A percentile compares a stretch with the other conserved stretches of the same genome.
Conservation (phyloP, 2,888 invertebrate species). For the Stratiomys singularior region DNA sequence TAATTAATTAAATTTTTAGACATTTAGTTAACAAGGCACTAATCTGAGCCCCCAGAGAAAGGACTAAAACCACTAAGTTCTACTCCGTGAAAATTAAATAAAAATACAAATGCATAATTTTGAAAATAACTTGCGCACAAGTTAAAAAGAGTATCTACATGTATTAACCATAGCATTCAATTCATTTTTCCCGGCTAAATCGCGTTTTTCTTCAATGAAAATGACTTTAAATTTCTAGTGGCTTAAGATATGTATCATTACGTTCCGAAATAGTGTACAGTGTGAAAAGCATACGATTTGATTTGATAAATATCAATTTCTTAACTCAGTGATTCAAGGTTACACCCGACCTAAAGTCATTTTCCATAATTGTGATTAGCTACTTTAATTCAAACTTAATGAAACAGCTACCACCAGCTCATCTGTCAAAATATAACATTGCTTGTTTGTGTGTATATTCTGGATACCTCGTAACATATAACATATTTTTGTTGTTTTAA, state of each 20-base stretch:
- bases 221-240: conserved; percentile 31
- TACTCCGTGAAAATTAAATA: no score
- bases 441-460: conserved; percentile 8
- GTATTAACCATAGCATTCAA: conserved; percentile 11
- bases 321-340: neutral
- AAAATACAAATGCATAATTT: no score
- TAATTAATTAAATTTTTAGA: no score
- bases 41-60: no score
- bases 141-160: no score
- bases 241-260: neutral
- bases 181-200: neutral
- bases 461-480: conserved; percentile 1
- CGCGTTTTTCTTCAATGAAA: neutral
- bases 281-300: neutral
- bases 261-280: neutral
- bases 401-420: conserved; percentile 53
- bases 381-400: neutral
- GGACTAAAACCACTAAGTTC: no score
- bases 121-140: no score
- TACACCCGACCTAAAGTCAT: conserved; percentile 49
- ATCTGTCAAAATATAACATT: conserved; percentile 39
- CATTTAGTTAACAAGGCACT: no score
- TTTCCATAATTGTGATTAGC: conserved; percentile 45
- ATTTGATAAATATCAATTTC: neutral
- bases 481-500: neutral